Evolutionary conservation across 2,797 vertebrate genomes (phyloP), one percentile per base, ranked within the genome.

Genomic region (Australoheros facetus): DNA sequence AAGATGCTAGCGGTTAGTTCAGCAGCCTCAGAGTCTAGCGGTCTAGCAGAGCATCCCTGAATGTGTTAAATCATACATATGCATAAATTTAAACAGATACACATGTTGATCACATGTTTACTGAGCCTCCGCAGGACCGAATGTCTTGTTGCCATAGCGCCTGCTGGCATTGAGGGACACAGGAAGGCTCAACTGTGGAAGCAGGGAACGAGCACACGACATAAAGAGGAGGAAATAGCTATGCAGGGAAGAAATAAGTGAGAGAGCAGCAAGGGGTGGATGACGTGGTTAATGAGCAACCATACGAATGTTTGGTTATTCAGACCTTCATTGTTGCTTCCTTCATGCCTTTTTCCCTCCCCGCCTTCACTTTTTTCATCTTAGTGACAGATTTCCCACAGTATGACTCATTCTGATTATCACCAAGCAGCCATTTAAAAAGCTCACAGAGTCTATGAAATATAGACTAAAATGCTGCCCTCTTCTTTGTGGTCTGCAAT

Each of bases 91-190:
- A 79, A 21, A 87, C 23, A 76, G 16, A 58, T 16, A 73, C 53
- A 74, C 71, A 80, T 39, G 42, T 84, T 84, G 75, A 82, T 80
- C 66, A 70, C 70, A 85, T 86, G 69, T 88, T 79, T 76, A 79
- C 60, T 16, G 55, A 87, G 37, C 77, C 79, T 82, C 79, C 79
- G 84, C 70, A 17, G 55, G 84, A 91, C 80, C 84, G 56, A 79
- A 62, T 78, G 76, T 86, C 85, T 89, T 88, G 93, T 93, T 93
- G 92, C 93, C 89, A 90, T 94, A 91, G 93, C 77, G 57, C 88
- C 91, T 51, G 32, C 75, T 90, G 89, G 82, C 86, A 93, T 88
- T 93, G 87, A 90, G 84, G 53, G 80, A 92, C 78, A 13, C 73
- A 30, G 85, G 45, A 55, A 82, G 83, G 75, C 84, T 75, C 42